These are phyloP conservation scores for Mnemiopsis leidyi DNA, from an alignment of 37 sponge, comb jelly and placozoan species.

Conservation along the genomic window DNA sequence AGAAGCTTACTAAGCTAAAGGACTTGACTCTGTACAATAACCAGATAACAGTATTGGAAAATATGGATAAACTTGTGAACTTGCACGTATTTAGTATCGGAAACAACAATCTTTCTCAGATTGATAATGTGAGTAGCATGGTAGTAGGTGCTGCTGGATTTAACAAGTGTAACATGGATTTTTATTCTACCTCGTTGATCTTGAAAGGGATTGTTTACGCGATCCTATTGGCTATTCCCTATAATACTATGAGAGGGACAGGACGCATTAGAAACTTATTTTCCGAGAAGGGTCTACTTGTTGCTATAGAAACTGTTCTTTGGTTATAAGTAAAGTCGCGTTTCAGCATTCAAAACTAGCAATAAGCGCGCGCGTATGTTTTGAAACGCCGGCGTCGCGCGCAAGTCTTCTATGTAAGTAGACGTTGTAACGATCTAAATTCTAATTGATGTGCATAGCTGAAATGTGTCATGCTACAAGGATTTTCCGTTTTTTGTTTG, in stretches of 20 bases:
- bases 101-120: slow-evolving; percentile 71
- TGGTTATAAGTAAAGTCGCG: neutral
- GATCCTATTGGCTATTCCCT: too few species aligned
- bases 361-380: slow-evolving; percentile 1
- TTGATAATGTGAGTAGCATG: slow-evolving; percentile 70
- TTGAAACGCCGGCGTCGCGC: neutral
- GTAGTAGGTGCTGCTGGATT: neutral
- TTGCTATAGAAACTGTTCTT: slow-evolving; percentile 33
- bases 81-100: slow-evolving; percentile 88
- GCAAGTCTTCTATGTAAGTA: neutral
- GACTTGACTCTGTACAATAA: slow-evolving; percentile 91
- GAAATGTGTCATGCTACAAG: too few species aligned
- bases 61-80: slow-evolving; percentile 69
- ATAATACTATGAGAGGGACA: too few species aligned
- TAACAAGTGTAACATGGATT: too few species aligned
- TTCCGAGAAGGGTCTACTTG: neutral
- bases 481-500: too few species aligned
- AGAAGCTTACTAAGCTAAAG: slow-evolving; percentile 71
- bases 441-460: too few species aligned
- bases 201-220: too few species aligned
- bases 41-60: slow-evolving; percentile 70
- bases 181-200: too few species aligned
- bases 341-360: slow-evolving; percentile 63
- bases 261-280: too few species aligned
- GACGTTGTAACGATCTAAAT: too few species aligned